phyloP scores from a whole-genome alignment of 2,888 invertebrate species.

The Heliothis peltigera region DNA sequence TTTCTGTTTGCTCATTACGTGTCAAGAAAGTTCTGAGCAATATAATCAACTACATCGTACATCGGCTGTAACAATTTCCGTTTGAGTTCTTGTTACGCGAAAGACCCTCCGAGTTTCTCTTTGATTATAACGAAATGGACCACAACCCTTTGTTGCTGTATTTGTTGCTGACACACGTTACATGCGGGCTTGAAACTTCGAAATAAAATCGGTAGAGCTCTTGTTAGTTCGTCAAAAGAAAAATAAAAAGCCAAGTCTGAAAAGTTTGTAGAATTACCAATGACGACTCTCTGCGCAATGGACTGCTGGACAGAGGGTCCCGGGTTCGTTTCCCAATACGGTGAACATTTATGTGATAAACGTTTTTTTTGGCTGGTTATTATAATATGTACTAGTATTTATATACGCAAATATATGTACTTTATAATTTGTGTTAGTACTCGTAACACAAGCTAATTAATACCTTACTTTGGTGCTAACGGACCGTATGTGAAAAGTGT shows the following conservation, averaged over 20 bases:
- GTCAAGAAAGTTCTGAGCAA: slow-evolving; percentile 46
- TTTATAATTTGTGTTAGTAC: no score
- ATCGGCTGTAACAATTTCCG: slow-evolving; percentile 48
- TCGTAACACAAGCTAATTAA: no score
- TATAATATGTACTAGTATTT: no score
- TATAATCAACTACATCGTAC: slow-evolving; percentile 54
- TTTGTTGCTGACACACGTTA: slow-evolving; percentile 49
- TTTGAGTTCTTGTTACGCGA: slow-evolving; percentile 48
- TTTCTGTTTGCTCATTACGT: slow-evolving; percentile 35
- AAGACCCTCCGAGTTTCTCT: slow-evolving; percentile 29
- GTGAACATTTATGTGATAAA: no score
- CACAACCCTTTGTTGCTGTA: slow-evolving; percentile 33
- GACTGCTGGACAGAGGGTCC: no score
- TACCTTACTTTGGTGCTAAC: no score
- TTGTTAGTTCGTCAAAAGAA: background rate
- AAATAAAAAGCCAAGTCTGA: background rate
- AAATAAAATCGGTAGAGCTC: slow-evolving; percentile 30
- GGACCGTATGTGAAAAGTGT: no score
- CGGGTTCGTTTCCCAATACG: no score
- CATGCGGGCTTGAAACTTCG: slow-evolving; percentile 40
- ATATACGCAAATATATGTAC: no score
- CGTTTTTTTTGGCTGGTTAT: no score
- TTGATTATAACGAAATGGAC: slow-evolving; percentile 36
- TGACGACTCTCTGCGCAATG: no score
- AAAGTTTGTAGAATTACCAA: slow-evolving; percentile 6